A percentile compares a stretch with the other conserved stretches of the same genome.
These are phyloP conservation scores for Danaus plexippus DNA, from an alignment of 1,140 invertebrate species.

Conservation along the genomic window DNA sequence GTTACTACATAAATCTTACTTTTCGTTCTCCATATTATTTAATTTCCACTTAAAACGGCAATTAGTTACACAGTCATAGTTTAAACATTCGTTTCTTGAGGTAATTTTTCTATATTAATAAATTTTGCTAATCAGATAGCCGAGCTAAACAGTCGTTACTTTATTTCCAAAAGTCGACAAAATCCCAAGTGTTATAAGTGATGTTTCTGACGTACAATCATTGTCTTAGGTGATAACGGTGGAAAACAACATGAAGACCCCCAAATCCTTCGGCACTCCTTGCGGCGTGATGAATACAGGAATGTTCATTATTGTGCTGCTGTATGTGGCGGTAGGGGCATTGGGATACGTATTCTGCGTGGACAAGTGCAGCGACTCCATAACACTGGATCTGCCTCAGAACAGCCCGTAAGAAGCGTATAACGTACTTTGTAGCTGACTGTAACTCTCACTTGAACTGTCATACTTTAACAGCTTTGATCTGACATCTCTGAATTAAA, in stretches of 20 bases:
- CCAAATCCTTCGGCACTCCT: constrained; percentile 78
- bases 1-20: background rate
- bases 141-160: too few relatives aligned
- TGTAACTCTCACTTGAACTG: too few relatives aligned
- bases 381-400: constrained; percentile 81
- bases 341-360: constrained; percentile 89
- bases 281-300: constrained; percentile 84
- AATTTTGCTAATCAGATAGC: too few relatives aligned
- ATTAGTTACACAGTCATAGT: too few relatives aligned
- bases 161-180: background rate
- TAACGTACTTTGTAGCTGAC: too few relatives aligned
- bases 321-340: constrained; percentile 85
- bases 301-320: constrained; percentile 80
- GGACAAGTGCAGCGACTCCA: constrained; percentile 74
- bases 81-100: too few relatives aligned
- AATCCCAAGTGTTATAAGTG: too few relatives aligned
- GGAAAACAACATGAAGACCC: constrained; percentile 89
- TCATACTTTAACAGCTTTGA: too few relatives aligned
- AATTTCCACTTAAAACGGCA: too few relatives aligned
- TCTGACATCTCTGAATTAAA: too few relatives aligned
- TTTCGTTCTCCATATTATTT: too few relatives aligned
- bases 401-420: constrained; percentile 45
- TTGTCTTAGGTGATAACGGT: constrained; percentile 81
- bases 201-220: background rate
- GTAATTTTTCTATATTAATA: too few relatives aligned